Evolutionary conservation across 1,140 invertebrate species (phyloP), one percentile per base, ranked within the genome.

Genomic region (Latrodectus geometricus): DNA sequence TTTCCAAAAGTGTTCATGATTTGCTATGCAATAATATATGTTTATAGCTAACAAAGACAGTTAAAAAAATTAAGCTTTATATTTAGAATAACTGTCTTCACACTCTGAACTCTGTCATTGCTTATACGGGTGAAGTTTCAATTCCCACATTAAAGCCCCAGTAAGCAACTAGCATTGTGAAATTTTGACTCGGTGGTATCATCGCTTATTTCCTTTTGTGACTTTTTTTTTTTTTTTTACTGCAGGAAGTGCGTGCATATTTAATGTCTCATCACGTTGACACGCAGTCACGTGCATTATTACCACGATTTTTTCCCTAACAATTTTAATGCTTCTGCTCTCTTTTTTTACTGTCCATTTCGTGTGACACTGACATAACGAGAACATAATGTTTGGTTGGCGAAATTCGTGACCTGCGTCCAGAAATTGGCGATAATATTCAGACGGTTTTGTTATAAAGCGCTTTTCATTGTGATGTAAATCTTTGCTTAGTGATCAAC

Each of bases 281-380:
- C n/a, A 50, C 70, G 15, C 23, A 49, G 23, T 73, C 70, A 73
- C 70, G 49, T 75, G 49, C 20, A 54, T 52, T 20, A n/a, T 70
- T 9, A 35, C 49, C n/a, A 8, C 54, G 54, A 61, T 61, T 61
- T 14, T 61, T 61, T 14, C 35, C 2, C 11, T 14, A 61, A 61
- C 11, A 61, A 61, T 14, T 61, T 14, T 61, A 17, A 61, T 61
- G 54, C 54, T 61, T 61, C 17, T 61, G 54, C 17, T 61, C 8
- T 61, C 11, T 35, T 56, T 14, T 23, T 48, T 20, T 3, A 17
- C 61, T 56, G 12, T 65, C 35, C 61, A 14, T n/a, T 56, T 17
- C 50, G 78, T 80, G 78, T 80, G 48, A 80, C 68, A 80, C 66
- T 80, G 68, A 70, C 78, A 70, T 76, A 23, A 76, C 21, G 78